These are phyloP conservation scores for Machimus atricapillus DNA, from an alignment of 2,888 invertebrate genomes.

Conservation along the genomic window DNA sequence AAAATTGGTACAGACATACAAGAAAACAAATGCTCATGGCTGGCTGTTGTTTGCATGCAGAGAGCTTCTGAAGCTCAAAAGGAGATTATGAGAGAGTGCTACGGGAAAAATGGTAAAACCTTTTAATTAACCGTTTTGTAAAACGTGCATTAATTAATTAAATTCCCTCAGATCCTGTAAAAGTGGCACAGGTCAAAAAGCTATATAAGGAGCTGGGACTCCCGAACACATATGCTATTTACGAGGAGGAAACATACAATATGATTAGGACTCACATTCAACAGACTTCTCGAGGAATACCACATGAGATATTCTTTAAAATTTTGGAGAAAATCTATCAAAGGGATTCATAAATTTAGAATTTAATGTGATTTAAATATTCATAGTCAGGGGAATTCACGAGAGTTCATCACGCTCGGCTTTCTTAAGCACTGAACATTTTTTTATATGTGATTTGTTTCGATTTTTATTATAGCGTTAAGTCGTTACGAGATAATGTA, in stretches of 20 bases:
- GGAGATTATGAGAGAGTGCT: slow-evolving; percentile 77
- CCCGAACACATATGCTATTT: slow-evolving; percentile 77
- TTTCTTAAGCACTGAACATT: neutral
- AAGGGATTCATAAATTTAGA: slow-evolving; percentile 67
- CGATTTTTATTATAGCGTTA: neutral
- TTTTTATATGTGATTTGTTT: slow-evolving; percentile 13
- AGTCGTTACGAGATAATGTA: neutral
- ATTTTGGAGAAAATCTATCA: slow-evolving; percentile 82
- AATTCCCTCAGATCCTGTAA: slow-evolving; percentile 65
- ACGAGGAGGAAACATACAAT: slow-evolving; percentile 85
- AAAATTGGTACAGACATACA: slow-evolving; percentile 92
- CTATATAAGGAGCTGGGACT: slow-evolving; percentile 80
- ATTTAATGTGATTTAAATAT: neutral
- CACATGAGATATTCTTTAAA: slow-evolving; percentile 82
- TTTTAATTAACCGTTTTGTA: neutral
- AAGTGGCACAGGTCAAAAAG: slow-evolving; percentile 73
- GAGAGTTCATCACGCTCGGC: neutral
- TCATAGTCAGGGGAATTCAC: neutral
- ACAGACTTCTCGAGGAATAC: slow-evolving; percentile 81
- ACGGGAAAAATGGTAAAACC: slow-evolving; percentile 67
- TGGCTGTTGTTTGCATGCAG: slow-evolving; percentile 87
- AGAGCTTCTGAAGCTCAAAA: slow-evolving; percentile 75
- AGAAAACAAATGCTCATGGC: slow-evolving; percentile 97
- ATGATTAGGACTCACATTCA: slow-evolving; percentile 83
- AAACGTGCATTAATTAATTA: neutral